Conservation (phyloP, 2,888 invertebrate genomes). For the Microctonus hyperodae region DNA sequence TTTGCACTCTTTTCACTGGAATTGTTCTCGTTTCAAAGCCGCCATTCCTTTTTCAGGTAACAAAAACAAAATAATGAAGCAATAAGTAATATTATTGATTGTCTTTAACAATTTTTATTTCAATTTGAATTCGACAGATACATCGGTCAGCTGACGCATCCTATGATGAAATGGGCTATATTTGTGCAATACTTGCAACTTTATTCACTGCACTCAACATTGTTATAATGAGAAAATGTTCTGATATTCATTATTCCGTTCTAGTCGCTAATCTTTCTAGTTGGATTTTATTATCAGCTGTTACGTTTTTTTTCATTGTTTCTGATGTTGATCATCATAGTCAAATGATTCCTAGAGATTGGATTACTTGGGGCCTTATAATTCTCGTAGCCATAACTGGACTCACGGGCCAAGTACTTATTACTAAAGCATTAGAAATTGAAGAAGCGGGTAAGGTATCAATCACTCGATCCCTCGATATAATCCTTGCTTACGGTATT, state of each 20-base stretch:
- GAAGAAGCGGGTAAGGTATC: constrained; percentile 65
- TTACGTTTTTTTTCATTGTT: constrained; percentile 51
- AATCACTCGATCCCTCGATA: constrained; percentile 64
- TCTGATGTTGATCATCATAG: constrained; percentile 47
- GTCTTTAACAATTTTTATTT: constrained; percentile 25
- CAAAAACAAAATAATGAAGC: not conserved
- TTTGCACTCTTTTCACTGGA: constrained; percentile 61
- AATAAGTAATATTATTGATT: not conserved
- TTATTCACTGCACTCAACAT: constrained; percentile 64
- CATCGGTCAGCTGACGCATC: constrained; percentile 44
- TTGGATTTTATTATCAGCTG: constrained; percentile 60
- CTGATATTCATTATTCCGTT: constrained; percentile 63
- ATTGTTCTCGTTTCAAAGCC: constrained; percentile 63
- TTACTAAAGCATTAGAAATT: constrained; percentile 62
- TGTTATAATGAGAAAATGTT: constrained; percentile 64
- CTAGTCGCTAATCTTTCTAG: constrained; percentile 62
- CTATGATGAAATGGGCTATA: constrained; percentile 62
- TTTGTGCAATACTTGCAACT: constrained; percentile 61
- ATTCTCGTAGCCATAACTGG: constrained; percentile 57
- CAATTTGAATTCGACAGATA: constrained; percentile 41
- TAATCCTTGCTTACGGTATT: constrained; percentile 63
- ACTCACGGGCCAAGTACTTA: constrained; percentile 62
- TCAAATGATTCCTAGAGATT: constrained; percentile 48
- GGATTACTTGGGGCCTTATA: constrained; percentile 55
- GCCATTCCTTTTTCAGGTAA: constrained; percentile 62